Percentiles rank a stretch among this genome's conserved stretches.
phyloP scores from a whole-genome alignment of 2,113 vertebrate genomes.

The Callaeas wilsoni region DNA sequence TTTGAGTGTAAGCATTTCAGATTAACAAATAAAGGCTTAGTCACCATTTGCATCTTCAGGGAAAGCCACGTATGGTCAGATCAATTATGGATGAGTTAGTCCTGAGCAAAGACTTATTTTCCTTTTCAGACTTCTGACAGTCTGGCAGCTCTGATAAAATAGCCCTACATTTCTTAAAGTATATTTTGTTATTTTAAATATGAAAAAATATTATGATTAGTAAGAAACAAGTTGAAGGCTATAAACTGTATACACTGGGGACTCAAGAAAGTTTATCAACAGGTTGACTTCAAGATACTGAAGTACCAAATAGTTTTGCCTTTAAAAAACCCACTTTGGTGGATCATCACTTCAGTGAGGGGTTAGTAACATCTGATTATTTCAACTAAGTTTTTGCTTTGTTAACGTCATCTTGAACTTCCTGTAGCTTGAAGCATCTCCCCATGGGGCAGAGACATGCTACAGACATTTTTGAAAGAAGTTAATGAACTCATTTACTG shows the following conservation, averaged over 20 bases:
- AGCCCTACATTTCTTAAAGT: not conserved
- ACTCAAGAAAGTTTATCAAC: not conserved
- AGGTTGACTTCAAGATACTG: not conserved
- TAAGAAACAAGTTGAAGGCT: not conserved
- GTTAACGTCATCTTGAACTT: not conserved
- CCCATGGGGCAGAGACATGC: not conserved
- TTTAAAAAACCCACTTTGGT: not conserved
- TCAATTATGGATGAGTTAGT: not conserved
- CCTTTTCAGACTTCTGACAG: not conserved
- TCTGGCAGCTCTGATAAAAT: constrained; percentile 1
- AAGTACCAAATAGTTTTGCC: not conserved
- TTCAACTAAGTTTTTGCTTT: not conserved
- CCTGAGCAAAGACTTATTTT: not conserved
- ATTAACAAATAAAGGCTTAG: constrained; percentile 27
- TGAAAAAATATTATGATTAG: not conserved
- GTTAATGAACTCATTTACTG: not conserved
- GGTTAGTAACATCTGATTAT: not conserved
- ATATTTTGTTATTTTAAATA: not conserved
- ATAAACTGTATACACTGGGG: not conserved
- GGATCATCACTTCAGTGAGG: not conserved
- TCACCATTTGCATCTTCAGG: not conserved
- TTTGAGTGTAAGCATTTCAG: constrained; percentile 11
- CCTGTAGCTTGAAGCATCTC: not conserved
- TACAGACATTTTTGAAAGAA: not conserved
- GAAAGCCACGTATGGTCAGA: constrained; percentile 24